Evolutionary conservation across 2,113 vertebrate species (phyloP), one percentile per base, ranked within the genome.

Genomic region (Oophaga pumilio): DNA sequence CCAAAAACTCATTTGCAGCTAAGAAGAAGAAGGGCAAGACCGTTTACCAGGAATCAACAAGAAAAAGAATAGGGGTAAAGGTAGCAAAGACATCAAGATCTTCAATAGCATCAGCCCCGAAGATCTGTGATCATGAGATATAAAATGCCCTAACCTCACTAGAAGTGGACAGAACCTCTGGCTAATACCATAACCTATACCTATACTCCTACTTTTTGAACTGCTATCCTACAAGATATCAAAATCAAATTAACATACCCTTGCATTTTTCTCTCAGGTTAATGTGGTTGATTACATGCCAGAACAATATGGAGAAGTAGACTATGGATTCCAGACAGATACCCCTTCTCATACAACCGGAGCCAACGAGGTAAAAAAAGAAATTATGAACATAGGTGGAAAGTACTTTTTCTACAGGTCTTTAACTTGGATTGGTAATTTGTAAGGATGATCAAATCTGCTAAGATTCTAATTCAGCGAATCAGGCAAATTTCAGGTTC

Each of bases 51-150:
- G 96, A 96, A 91, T 92, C 96, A 93, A 20, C 96, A 90, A 95
- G 94, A 94, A 94, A 62, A 95, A 95, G 94, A 95, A 94, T 96
- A 97, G 97, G 97, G 97, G 97, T 97, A 96, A 97, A 96, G 92
- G 91, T 95, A 95, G 93, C 92, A 90, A 91, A 91, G 91, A 92
- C 93, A 98, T 98, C 96, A 97, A 98, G 98, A 98, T 98, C 96
- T 97, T 93, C 96, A 93, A 91, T 90, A 90, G 87, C 90, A 79
- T 66, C 88, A 91, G 90, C 91, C 91, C 92, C 95, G 96, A 98
- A 97, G 96, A 99, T 99, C 97, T 97, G 82, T 97, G 96, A 98
- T 98, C 94, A 93, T 91, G 92, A 92, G 92, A 90, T 92, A 82
- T 76, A 60, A 83, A 82, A 82, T 56, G 79, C 80, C 86, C 69